Evolutionary conservation across 2,113 vertebrate genomes (phyloP).

Genomic region (Typhlomys cinereus): DNA sequence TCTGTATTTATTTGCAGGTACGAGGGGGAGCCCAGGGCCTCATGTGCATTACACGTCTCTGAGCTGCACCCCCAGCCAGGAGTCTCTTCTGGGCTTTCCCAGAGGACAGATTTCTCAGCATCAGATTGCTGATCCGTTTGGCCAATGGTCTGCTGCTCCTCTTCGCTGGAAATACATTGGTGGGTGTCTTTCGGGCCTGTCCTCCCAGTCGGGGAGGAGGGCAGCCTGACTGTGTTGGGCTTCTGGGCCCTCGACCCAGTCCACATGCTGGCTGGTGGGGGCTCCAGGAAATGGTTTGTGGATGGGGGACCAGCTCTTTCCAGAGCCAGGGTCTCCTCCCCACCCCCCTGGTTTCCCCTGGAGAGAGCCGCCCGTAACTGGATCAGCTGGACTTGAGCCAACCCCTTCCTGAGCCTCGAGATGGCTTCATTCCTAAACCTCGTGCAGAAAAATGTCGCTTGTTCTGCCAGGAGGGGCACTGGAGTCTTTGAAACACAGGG

Average conservation of each 20-base stretch:
- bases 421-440: constrained; percentile 53
- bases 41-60: too few species aligned
- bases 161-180: constrained; percentile 83
- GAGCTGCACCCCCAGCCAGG: neutral
- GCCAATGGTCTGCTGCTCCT: constrained; percentile 81
- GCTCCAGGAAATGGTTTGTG: constrained; percentile 69
- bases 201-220: constrained; percentile 72
- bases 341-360: neutral
- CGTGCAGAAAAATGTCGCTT: constrained; percentile 58
- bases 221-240: too few species aligned
- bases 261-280: constrained; percentile 64
- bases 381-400: constrained; percentile 44
- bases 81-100: constrained; percentile 38
- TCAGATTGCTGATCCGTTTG: constrained; percentile 82
- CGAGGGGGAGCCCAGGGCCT: too few species aligned
- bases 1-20: too few species aligned
- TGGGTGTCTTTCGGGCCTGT: constrained; percentile 75
- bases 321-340: constrained; percentile 21
- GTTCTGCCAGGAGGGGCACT: constrained; percentile 24
- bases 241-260: constrained; percentile 51
- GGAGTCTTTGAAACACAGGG: constrained; percentile 54
- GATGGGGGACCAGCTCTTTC: constrained; percentile 49
- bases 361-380: constrained; percentile 58
- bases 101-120: constrained; percentile 75
- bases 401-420: neutral